phyloP scores from a whole-genome alignment of 2,888 invertebrate genomes.

The Drosophila incognita region DNA sequence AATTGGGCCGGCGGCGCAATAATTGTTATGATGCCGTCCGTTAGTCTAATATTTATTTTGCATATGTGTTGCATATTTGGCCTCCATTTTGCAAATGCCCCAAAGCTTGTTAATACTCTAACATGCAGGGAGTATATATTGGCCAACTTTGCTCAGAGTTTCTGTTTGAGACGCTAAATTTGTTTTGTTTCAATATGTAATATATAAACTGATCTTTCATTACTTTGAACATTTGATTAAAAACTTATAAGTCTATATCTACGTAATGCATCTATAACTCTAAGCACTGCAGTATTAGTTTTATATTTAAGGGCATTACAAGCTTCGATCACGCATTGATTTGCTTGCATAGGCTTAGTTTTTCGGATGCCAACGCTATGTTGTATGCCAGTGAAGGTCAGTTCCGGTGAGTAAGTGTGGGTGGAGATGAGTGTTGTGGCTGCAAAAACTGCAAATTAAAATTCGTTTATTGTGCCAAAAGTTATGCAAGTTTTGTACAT shows the following conservation, averaged over 20 bases:
- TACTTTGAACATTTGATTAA: background rate
- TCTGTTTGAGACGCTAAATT: background rate
- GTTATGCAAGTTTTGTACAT: constrained; percentile 65
- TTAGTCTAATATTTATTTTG: constrained; percentile 77
- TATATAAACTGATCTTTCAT: background rate
- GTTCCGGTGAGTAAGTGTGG: constrained; percentile 21
- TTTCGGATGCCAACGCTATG: constrained; percentile 41
- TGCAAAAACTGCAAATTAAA: constrained; percentile 69
- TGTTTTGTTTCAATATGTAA: background rate
- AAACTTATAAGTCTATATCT: background rate
- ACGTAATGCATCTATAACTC: background rate
- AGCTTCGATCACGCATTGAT: constrained; percentile 27
- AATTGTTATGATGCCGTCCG: constrained; percentile 79
- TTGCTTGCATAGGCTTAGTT: constrained; percentile 38
- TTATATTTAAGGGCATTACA: constrained; percentile 29
- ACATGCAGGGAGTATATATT: background rate
- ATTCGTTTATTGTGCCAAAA: constrained; percentile 74
- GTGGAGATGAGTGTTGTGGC: constrained; percentile 26
- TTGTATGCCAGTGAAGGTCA: constrained; percentile 46
- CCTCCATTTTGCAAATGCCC: constrained; percentile 25
- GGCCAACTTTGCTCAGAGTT: background rate
- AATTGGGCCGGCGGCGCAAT: constrained; percentile 73
- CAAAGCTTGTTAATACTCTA: constrained; percentile 39
- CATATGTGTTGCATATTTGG: constrained; percentile 64
- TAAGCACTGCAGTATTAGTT: background rate